Conservation (phyloP, 2,888 invertebrate species). For the Sarcophaga rosellei region DNA sequence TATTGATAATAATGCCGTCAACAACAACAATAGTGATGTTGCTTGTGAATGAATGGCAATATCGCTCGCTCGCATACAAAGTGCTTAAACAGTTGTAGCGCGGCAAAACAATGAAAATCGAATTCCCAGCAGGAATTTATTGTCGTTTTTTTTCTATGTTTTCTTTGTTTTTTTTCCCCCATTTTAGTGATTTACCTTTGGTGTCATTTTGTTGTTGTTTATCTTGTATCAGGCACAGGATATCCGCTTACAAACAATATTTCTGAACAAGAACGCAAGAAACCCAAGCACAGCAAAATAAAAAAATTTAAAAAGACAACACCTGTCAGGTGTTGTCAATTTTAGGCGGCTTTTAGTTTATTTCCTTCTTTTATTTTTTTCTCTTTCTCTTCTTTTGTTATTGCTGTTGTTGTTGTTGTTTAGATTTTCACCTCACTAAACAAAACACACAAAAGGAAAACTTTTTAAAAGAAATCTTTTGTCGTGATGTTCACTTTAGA, state of each 20-base stretch:
- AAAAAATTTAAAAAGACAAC: slow-evolving; percentile 12
- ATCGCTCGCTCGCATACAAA: background rate
- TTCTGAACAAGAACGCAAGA: background rate
- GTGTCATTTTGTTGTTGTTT: slow-evolving; percentile 23
- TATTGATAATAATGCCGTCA: too few species aligned
- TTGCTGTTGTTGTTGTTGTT: background rate
- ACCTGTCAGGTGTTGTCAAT: slow-evolving; percentile 63
- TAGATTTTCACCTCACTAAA: background rate
- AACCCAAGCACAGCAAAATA: background rate
- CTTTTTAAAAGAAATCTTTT: too few species aligned
- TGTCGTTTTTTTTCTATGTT: background rate
- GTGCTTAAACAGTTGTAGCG: slow-evolving; percentile 15
- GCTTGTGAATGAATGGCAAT: too few species aligned
- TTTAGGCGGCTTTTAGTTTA: slow-evolving; percentile 42
- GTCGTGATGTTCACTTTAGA: too few species aligned
- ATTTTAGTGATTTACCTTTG: background rate
- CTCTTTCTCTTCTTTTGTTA: background rate
- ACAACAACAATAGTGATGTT: background rate
- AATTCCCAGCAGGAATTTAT: slow-evolving; percentile 44
- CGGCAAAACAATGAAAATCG: slow-evolving; percentile 38
- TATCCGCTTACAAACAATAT: slow-evolving; percentile 58
- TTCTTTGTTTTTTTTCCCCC: background rate
- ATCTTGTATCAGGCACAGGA: slow-evolving; percentile 28
- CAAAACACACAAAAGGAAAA: background rate
- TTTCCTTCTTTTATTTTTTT: background rate